phyloP scores from a whole-genome alignment of 2,113 vertebrate genomes.

The Lonchura striata region DNA sequence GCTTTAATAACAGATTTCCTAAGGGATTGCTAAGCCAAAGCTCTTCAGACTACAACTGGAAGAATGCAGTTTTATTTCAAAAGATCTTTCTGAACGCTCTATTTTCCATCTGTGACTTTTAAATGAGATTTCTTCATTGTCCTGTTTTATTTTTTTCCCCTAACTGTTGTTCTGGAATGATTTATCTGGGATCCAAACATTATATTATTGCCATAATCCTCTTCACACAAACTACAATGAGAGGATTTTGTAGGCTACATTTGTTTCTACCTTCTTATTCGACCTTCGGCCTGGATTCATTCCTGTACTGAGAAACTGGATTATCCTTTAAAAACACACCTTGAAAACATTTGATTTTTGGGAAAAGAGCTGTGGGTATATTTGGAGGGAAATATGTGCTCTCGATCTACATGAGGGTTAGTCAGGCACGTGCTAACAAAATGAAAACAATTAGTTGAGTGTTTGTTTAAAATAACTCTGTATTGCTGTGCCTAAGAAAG shows the following conservation, averaged over 20 bases:
- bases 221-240: not conserved
- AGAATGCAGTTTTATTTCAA: not conserved
- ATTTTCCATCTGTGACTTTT: not conserved
- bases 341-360: not conserved
- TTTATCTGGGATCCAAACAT: not conserved
- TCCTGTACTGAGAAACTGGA: not conserved
- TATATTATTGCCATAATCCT: not conserved
- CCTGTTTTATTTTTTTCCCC: not conserved
- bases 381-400: not conserved
- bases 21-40: not conserved
- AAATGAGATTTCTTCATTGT: not conserved
- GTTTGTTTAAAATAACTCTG: not conserved
- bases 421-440: not conserved
- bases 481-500: not conserved
- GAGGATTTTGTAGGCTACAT: slow-evolving; percentile 3
- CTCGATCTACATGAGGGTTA: not conserved
- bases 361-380: not conserved
- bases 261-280: not conserved
- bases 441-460: not conserved
- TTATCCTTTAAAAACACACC: not conserved
- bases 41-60: not conserved
- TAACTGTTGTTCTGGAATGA: not conserved
- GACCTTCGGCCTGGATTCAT: too few relatives aligned
- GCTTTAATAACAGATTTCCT: not conserved
- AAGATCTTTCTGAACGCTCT: not conserved